phyloP scores from a whole-genome alignment of 1,140 invertebrate species.

The Eumeta japonica region DNA sequence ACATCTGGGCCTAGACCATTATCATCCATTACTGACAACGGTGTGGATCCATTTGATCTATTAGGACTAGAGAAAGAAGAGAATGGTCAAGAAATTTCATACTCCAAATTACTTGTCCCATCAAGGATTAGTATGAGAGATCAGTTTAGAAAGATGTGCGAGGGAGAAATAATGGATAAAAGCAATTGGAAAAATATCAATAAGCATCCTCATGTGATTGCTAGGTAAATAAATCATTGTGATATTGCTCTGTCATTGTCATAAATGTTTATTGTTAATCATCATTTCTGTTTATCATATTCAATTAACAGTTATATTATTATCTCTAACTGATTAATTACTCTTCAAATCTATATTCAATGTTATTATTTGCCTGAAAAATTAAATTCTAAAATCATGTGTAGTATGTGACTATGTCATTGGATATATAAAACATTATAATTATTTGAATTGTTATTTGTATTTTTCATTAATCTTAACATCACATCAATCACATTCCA shows the following conservation, averaged over 20 bases:
- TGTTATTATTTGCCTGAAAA: no score
- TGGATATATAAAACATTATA: no score
- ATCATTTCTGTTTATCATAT: constrained; percentile 5
- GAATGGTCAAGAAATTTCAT: constrained; percentile 85
- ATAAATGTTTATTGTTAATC: constrained; percentile 2
- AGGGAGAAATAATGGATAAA: constrained; percentile 60
- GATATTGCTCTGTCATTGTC: constrained; percentile 6
- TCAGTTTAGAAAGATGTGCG: constrained; percentile 53
- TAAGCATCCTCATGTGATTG: constrained; percentile 62
- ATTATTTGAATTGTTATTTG: no score
- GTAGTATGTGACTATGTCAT: no score
- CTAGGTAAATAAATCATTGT: constrained; percentile 57
- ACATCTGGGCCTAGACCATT: constrained; percentile 79
- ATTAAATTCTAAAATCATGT: no score
- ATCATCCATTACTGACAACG: constrained; percentile 80
- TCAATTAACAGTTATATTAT: not conserved
- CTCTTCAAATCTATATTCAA: no score
- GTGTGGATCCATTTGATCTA: constrained; percentile 81
- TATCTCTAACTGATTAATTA: not conserved
- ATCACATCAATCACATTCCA: constrained; percentile 68
- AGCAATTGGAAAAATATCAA: constrained; percentile 40
- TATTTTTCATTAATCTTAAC: no score
- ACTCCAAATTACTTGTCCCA: constrained; percentile 79
- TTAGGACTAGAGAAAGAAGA: constrained; percentile 78
- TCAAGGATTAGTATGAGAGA: constrained; percentile 63